These are phyloP conservation scores for Spongilla lacustris DNA, from an alignment of 37 sponge, comb jelly and placozoan genomes.

Conservation along the genomic window DNA sequence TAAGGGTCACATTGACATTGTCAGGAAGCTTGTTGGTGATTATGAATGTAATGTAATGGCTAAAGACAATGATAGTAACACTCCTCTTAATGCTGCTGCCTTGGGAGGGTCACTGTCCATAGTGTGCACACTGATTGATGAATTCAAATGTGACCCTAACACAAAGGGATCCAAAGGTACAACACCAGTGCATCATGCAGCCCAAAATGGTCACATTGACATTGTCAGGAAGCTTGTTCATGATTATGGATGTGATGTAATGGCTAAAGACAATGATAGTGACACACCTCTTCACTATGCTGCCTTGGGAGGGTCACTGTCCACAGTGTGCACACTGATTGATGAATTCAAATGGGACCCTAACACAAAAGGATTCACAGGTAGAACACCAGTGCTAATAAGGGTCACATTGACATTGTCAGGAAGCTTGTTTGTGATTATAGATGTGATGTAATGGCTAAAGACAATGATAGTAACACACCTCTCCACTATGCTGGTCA, in stretches of 20 bases:
- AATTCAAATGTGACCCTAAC: neutral
- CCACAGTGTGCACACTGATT: neutral
- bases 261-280: neutral
- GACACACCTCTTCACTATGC: constrained; percentile 6
- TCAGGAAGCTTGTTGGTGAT: neutral
- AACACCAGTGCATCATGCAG: constrained; percentile 1
- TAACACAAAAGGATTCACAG: neutral
- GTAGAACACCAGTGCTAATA: neutral
- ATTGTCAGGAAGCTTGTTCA: constrained; percentile 5
- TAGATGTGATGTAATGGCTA: too few species aligned
- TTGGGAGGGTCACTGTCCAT: neutral
- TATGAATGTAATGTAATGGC: constrained; percentile 2
- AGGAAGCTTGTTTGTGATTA: neutral
- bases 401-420: neutral
- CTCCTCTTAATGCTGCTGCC: constrained; percentile 15
- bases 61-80: neutral
- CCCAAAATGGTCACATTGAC: neutral
- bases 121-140: neutral
- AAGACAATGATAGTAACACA: too few species aligned
- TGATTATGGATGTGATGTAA: neutral
- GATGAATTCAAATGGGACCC: neutral
- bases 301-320: neutral
- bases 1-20: neutral
- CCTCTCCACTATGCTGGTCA: too few species aligned
- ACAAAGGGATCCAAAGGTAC: neutral